Conservation (phyloP, 2,888 invertebrate genomes). For the Oligia strigilis region DNA sequence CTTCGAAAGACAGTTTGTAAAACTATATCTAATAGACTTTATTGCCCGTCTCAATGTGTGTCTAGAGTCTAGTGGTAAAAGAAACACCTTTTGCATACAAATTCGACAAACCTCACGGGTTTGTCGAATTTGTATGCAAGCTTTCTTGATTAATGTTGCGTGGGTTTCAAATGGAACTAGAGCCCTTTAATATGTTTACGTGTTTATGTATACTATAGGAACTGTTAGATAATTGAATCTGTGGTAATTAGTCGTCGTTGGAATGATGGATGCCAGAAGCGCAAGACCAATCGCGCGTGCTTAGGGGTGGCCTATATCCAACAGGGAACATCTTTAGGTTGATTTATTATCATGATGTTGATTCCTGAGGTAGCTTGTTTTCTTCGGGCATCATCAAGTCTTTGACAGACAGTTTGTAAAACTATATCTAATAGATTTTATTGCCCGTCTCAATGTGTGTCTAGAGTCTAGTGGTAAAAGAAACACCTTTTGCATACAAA, state of each 20-base stretch:
- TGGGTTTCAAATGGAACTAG: constrained; percentile 37
- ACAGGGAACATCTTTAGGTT: neutral
- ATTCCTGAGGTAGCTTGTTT: neutral
- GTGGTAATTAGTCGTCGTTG: neutral
- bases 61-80: constrained; percentile 18
- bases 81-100: constrained; percentile 21
- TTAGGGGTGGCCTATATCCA: neutral
- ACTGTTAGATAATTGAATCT: constrained; percentile 11
- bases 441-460: neutral
- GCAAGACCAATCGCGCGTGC: neutral
- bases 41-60: neutral
- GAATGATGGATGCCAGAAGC: neutral
- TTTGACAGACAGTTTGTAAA: neutral
- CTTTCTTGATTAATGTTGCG: too few species aligned
- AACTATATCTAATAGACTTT: neutral
- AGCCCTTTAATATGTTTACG: constrained; percentile 9
- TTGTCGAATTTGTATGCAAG: too few species aligned
- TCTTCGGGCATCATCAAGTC: neutral
- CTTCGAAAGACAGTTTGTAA: neutral
- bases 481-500: constrained; percentile 27
- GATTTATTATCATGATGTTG: neutral
- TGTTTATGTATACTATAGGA: constrained; percentile 10
- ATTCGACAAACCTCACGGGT: constrained; percentile 36
- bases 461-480: constrained; percentile 18
- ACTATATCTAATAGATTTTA: neutral